Evolutionary conservation across 2,888 invertebrate genomes (phyloP).

Genomic region (Tenodera sinensis): DNA sequence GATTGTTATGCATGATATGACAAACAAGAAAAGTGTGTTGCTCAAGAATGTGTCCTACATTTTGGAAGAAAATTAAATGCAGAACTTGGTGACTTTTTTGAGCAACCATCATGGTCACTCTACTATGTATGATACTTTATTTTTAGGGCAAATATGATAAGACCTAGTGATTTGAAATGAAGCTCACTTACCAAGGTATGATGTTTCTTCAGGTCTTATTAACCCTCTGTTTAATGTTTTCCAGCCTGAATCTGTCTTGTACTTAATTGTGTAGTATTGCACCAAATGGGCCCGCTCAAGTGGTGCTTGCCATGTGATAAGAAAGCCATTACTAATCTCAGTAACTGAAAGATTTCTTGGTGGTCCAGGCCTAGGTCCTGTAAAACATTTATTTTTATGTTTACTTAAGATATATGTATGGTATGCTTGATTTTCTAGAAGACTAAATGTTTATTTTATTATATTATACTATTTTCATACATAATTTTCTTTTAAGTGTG

Average conservation of each 20-base stretch:
- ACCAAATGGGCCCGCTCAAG: slow-evolving; percentile 75
- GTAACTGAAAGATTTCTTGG: slow-evolving; percentile 88
- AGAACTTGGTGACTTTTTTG: too few species aligned
- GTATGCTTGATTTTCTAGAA: background rate
- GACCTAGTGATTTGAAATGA: too few species aligned
- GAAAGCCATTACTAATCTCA: slow-evolving; percentile 84
- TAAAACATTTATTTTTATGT: slow-evolving; percentile 19
- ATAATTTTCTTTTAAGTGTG: background rate
- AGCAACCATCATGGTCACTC: too few species aligned
- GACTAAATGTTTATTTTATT: background rate
- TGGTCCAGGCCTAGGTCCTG: slow-evolving; percentile 88
- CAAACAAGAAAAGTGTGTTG: too few species aligned
- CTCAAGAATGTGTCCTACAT: too few species aligned
- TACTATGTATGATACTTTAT: too few species aligned
- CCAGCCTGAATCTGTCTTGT: slow-evolving; percentile 85
- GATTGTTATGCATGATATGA: too few species aligned
- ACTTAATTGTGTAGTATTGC: slow-evolving; percentile 88
- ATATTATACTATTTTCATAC: background rate
- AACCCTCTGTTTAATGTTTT: slow-evolving; percentile 78
- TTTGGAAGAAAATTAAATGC: too few species aligned
- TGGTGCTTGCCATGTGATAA: slow-evolving; percentile 87
- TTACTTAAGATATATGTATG: background rate
- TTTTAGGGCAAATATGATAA: too few species aligned
- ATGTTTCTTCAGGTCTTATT: slow-evolving; percentile 84
- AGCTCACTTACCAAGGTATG: slow-evolving; percentile 67